A percentile compares a stretch with the other conserved stretches of the same genome.
Evolutionary conservation across 2,113 vertebrate species (phyloP).

Genomic region (Pitta sordida): DNA sequence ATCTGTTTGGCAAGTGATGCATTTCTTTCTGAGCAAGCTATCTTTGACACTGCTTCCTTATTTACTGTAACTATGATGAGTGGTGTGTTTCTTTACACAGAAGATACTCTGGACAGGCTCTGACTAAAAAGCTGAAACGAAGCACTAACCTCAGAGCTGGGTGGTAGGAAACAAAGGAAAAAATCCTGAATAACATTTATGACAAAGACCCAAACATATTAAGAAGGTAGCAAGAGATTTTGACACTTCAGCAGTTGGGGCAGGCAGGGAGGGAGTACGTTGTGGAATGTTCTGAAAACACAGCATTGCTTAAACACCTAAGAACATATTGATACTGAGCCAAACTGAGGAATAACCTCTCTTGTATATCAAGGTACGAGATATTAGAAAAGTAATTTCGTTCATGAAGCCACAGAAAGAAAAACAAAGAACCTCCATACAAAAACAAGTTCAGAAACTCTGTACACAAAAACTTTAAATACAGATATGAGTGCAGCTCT

Average conservation of each 20-base stretch:
- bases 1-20: neutral
- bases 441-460: neutral
- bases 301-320: neutral
- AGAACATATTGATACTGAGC: neutral
- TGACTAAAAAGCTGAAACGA: neutral
- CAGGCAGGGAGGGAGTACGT: fast-evolving
- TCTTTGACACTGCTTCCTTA: neutral
- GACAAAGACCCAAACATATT: neutral
- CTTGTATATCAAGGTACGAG: neutral
- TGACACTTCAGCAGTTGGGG: neutral
- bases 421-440: neutral
- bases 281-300: neutral
- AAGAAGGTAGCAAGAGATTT: neutral
- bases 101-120: neutral
- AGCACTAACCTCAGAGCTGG: neutral
- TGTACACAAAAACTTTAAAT: neutral
- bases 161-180: neutral
- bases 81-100: neutral
- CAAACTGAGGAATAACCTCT: neutral
- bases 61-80: neutral
- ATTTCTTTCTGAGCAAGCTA: neutral
- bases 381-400: neutral
- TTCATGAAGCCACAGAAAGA: neutral
- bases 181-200: neutral
- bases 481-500: fast-evolving